Percentiles rank a stretch among this genome's conserved stretches.
Evolutionary conservation across 2,797 vertebrate genomes (phyloP).

Genomic region (Aerospiza tachiro): DNA sequence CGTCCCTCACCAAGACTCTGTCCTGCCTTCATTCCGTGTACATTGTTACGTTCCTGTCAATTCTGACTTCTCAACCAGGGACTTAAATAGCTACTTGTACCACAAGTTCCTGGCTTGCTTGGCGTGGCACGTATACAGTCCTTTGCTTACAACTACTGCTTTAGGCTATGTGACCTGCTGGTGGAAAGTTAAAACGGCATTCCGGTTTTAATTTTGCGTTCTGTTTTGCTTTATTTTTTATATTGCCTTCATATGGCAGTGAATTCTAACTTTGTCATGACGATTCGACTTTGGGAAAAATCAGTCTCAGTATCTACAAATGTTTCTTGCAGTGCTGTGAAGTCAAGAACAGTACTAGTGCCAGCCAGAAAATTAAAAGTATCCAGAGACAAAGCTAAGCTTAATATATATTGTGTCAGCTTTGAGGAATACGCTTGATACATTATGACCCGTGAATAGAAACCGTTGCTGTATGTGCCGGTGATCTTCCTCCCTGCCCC

Average conservation of each 20-base stretch:
- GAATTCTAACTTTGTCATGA: background rate
- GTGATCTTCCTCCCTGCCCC: background rate
- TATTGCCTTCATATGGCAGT: background rate
- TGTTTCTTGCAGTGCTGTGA: background rate
- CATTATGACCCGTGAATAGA: background rate
- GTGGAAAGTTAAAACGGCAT: background rate
- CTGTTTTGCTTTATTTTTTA: background rate
- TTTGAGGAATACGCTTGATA: background rate
- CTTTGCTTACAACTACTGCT: background rate
- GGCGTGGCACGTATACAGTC: background rate
- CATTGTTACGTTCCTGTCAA: background rate
- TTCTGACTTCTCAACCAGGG: background rate
- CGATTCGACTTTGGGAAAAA: background rate
- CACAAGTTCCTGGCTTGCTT: background rate
- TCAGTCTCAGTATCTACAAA: background rate
- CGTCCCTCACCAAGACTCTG: background rate
- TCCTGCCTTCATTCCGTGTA: background rate
- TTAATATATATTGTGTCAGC: background rate
- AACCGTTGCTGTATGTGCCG: background rate
- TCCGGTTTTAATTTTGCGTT: background rate
- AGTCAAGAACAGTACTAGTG: background rate
- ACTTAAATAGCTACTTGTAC: background rate
- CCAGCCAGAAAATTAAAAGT: background rate
- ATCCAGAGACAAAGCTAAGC: background rate
- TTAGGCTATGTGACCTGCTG: background rate